Evolutionary conservation across 2,888 invertebrate genomes (phyloP), one percentile per base, ranked within the genome.

Genomic region (Ichneumoninae sp.): DNA sequence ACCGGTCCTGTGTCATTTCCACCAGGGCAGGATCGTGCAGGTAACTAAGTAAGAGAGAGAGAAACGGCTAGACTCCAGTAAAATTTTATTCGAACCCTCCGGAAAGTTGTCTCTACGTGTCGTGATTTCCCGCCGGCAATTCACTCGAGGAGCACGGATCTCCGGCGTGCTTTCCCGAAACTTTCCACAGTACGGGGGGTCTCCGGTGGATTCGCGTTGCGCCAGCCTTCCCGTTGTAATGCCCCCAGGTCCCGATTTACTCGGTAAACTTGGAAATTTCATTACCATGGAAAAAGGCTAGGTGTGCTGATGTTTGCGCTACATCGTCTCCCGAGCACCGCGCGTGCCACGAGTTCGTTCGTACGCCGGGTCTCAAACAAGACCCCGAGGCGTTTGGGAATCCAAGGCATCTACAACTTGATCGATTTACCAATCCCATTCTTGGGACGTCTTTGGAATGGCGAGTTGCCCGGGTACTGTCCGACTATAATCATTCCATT

Each of bases 231-330:
- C 70, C 50, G 77, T 81, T 87, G 81, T 85, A 85, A 86, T 87
- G 80, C 85, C 86, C 86, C 86, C 87, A 65, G 86, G 87, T 88
- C 83, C 87, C 86, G 87, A 88, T 88, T 88, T 87, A 83, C 88
- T 86, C 74, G 77, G 87, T 83, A 88, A 88, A 88, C 87, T 88
- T 88, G 60, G 85, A 85, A 88, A 88, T 88, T 86, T 86, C 86
- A 86, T 88, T 88, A 88, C 81, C 86, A 81, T 78, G 78, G 71
- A 81, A 86, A 86, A 87, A 87, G 75, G 80, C 79, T 63, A 47
- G 71, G 69, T 36, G 50, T 40, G 50, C 30, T 69, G 84, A 87
- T 87, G 86, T 86, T 87, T 86, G 83, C 75, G 73, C 76, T 70
- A 54, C 44, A 54, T 75, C 65, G 65, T 77, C 65, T 57, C 33